Percentiles rank a stretch among this genome's conserved stretches.
These are phyloP conservation scores for Strigops habroptila DNA, from an alignment of 2,113 vertebrate genomes.

Conservation along the genomic window DNA sequence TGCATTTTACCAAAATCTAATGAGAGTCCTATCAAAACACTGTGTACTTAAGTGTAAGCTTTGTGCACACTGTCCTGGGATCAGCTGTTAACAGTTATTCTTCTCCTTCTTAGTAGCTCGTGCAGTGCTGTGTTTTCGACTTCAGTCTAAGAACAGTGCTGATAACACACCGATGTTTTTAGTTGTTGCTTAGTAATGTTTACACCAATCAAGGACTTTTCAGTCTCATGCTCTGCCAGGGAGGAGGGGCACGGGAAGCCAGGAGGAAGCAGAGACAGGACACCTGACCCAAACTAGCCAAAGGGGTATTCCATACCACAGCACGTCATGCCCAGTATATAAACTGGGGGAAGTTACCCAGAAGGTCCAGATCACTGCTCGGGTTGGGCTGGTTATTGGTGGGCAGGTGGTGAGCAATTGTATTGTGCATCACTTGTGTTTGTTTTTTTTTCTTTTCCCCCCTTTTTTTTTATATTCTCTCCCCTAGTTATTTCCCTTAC, in stretches of 20 bases:
- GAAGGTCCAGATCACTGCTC: neutral
- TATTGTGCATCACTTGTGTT: neutral
- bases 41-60: fast-evolving
- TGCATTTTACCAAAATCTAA: neutral
- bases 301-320: neutral
- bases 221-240: neutral
- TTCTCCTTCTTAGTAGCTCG: neutral
- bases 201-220: neutral
- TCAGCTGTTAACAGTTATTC: neutral
- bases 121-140: neutral
- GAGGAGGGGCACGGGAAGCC: neutral
- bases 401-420: neutral
- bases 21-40: neutral
- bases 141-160: neutral
- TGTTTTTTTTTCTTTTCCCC: neutral
- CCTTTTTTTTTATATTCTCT: neutral
- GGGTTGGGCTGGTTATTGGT: neutral
- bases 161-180: neutral
- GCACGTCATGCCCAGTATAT: neutral
- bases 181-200: neutral
- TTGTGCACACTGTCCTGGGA: neutral
- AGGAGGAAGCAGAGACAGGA: neutral
- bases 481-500: neutral
- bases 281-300: neutral
- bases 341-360: neutral